Conservation (phyloP, 2,797 vertebrate genomes). For the Hippopotamyrus pictus region DNA sequence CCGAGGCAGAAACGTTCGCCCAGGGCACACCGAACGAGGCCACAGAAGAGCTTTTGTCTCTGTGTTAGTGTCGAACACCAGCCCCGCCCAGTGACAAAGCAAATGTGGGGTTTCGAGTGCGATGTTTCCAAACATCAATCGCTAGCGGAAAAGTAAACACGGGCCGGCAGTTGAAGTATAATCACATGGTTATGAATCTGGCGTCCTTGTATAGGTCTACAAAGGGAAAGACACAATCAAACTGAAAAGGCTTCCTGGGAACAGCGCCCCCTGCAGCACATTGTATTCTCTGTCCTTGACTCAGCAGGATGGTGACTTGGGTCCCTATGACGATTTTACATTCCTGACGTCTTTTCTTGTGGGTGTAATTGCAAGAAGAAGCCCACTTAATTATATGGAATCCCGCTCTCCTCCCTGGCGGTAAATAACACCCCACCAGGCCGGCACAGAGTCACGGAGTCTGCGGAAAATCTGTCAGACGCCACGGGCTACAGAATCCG, state of each 20-base stretch:
- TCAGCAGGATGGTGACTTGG: background rate
- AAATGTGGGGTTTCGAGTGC: background rate
- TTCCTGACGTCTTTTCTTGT: background rate
- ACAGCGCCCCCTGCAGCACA: background rate
- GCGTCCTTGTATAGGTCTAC: background rate
- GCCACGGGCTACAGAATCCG: constrained; percentile 41
- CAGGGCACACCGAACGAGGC: background rate
- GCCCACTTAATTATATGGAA: constrained; percentile 7
- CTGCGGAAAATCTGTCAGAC: constrained; percentile 34
- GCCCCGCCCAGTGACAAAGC: background rate
- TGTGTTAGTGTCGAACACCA: background rate
- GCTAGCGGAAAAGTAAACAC: background rate
- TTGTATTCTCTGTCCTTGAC: background rate
- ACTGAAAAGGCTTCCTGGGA: background rate
- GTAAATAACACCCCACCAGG: constrained; percentile 45
- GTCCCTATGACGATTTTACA: background rate
- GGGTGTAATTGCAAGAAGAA: background rate
- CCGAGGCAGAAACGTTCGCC: background rate
- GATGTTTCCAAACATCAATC: background rate
- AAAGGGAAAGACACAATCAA: background rate
- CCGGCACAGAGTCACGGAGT: constrained; percentile 40
- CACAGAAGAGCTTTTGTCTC: background rate
- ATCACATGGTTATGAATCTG: background rate
- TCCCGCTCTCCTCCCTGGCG: constrained; percentile 27
- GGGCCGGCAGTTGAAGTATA: no score